Evolutionary conservation across 2,888 invertebrate species (phyloP).

Genomic region (Poecilus cupreus): DNA sequence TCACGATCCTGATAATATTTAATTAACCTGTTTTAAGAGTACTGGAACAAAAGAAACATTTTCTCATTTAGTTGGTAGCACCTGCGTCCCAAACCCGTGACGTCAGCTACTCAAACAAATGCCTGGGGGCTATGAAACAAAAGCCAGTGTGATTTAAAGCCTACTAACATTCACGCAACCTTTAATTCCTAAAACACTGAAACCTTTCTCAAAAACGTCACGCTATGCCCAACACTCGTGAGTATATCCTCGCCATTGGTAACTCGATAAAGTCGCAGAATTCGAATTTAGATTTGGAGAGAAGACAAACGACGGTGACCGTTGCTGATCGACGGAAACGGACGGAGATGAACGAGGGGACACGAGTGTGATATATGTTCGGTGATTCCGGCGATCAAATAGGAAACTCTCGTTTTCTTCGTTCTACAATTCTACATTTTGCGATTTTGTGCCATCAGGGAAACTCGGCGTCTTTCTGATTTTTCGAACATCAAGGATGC

Average conservation of each 20-base stretch:
- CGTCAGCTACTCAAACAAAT: not conserved
- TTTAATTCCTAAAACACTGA: slow-evolving; percentile 19
- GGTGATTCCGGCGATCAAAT: not conserved
- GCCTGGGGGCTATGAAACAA: not conserved
- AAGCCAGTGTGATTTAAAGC: slow-evolving; percentile 25
- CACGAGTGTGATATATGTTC: slow-evolving; percentile 15
- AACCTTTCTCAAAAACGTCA: slow-evolving; percentile 7
- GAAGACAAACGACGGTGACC: slow-evolving; percentile 28
- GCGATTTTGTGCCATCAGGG: not conserved
- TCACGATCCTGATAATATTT: too few relatives aligned
- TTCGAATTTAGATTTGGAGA: slow-evolving; percentile 17
- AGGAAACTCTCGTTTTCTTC: not conserved
- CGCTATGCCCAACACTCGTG: not conserved
- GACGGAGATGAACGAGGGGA: not conserved
- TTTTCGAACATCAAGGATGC: slow-evolving; percentile 6
- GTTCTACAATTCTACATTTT: not conserved
- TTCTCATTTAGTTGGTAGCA: slow-evolving; percentile 29
- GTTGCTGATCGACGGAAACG: slow-evolving; percentile 8
- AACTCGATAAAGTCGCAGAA: not conserved
- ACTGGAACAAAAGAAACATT: slow-evolving; percentile 7
- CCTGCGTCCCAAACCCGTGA: slow-evolving; percentile 2
- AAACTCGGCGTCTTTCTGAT: not conserved
- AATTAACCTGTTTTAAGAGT: too few relatives aligned
- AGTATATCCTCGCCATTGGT: not conserved
- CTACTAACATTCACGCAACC: slow-evolving; percentile 32